Evolutionary conservation across 2,797 vertebrate genomes (phyloP).

Genomic region (Buceros bicornis): DNA sequence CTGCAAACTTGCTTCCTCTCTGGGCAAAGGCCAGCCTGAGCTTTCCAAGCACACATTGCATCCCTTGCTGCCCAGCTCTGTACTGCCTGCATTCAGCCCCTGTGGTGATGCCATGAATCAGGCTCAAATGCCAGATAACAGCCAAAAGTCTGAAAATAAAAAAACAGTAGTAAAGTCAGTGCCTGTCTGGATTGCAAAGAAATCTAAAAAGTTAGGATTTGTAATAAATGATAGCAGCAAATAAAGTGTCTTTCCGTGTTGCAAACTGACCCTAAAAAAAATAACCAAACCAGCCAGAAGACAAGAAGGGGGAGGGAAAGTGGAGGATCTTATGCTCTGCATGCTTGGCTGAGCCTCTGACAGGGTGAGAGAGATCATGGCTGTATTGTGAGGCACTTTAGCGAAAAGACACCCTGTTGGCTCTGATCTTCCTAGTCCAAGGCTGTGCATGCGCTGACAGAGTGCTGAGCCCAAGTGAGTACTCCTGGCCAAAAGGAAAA

Average conservation of each 20-base stretch:
- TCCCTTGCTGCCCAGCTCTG: not conserved
- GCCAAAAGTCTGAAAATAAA: not conserved
- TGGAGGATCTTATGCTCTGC: not conserved
- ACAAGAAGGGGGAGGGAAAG: not conserved
- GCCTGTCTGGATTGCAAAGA: not conserved
- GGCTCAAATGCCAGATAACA: not conserved
- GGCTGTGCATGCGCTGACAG: not conserved
- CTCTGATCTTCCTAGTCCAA: not conserved
- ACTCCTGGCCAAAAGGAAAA: not conserved
- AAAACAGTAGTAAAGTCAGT: not conserved
- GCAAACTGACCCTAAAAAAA: not conserved
- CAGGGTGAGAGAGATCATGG: conserved; percentile 4
- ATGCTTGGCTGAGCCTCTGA: conserved; percentile 34
- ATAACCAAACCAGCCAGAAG: not conserved
- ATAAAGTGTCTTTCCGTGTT: not conserved
- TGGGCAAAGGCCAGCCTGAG: not conserved
- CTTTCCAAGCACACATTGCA: not conserved
- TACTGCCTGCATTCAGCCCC: not conserved
- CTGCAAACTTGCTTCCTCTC: not conserved
- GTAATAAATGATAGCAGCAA: not conserved
- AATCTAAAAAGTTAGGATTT: not conserved
- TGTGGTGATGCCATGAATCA: not conserved
- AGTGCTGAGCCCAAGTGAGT: not conserved
- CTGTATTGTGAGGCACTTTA: conserved; percentile 4
- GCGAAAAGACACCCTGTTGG: conserved; percentile 30